Conservation (phyloP, 2,113 vertebrate genomes). For the Xiphophorus hellerii region DNA sequence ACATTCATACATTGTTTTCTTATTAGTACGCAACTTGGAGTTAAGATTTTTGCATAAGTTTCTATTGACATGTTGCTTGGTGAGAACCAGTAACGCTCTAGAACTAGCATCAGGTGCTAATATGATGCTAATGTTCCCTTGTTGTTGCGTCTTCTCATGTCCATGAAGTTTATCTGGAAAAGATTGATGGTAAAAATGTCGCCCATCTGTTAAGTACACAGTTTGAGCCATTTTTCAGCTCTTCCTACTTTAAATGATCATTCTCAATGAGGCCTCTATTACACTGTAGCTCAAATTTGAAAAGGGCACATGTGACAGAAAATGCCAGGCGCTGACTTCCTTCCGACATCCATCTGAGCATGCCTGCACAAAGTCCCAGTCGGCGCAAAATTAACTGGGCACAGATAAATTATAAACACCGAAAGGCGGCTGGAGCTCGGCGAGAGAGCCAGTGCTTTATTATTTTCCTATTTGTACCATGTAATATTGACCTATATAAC, state of each 20-base stretch:
- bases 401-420: slow-evolving; percentile 22
- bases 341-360: slow-evolving; percentile 8
- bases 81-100: too few relatives aligned
- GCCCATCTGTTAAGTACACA: not conserved
- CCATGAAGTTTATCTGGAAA: not conserved
- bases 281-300: slow-evolving; percentile 6
- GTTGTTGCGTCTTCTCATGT: not conserved
- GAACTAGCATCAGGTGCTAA: too few relatives aligned
- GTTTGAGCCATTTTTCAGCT: slow-evolving; percentile 7
- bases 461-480: slow-evolving; percentile 46
- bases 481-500: slow-evolving; percentile 58
- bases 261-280: not conserved
- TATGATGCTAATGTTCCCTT: not conserved
- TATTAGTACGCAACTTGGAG: too few relatives aligned
- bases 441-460: slow-evolving; percentile 36
- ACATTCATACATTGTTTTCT: too few relatives aligned
- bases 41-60: too few relatives aligned
- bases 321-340: slow-evolving; percentile 1
- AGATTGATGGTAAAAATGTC: not conserved
- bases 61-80: too few relatives aligned
- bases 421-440: slow-evolving; percentile 12
- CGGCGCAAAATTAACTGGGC: slow-evolving; percentile 16
- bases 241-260: slow-evolving; percentile 12
- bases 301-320: slow-evolving; percentile 36
- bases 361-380: not conserved